A percentile compares a stretch with the other conserved stretches of the same genome.
phyloP scores from a whole-genome alignment of 37 sponge, comb jelly and placozoan species.

The Halichondria panicea region DNA sequence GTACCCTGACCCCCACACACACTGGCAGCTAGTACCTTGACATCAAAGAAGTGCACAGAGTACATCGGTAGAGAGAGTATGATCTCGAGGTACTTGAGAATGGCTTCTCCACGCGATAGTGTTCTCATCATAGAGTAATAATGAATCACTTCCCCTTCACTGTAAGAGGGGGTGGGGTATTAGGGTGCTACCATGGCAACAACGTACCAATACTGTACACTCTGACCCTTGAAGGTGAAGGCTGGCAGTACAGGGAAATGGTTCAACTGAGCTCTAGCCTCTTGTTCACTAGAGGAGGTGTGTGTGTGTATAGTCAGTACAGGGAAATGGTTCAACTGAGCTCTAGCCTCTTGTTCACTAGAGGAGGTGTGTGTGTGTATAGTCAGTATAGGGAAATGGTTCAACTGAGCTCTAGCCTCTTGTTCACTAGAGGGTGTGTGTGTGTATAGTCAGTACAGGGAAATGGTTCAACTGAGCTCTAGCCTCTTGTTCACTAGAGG shows the following conservation, averaged over 20 bases:
- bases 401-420: constrained; percentile 40
- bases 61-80: constrained; percentile 68
- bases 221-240: constrained; percentile 21
- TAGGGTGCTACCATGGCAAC: not conserved
- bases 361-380: no score
- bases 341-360: constrained; percentile 47
- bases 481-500: constrained; percentile 50
- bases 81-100: constrained; percentile 68
- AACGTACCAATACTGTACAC: constrained; percentile 47
- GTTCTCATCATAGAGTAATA: constrained; percentile 51
- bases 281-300: constrained; percentile 38
- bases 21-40: constrained; percentile 55
- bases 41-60: constrained; percentile 70
- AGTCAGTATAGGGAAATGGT: constrained; percentile 33
- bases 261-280: constrained; percentile 36
- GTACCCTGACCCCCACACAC: no score
- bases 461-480: constrained; percentile 28
- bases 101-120: constrained; percentile 69
- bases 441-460: constrained; percentile 33
- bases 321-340: constrained; percentile 30
- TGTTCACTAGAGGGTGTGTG: constrained; percentile 43
- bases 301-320: constrained; percentile 21
- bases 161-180: constrained; percentile 3
- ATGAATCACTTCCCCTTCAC: constrained; percentile 43
- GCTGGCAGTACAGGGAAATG: constrained; percentile 34